Evolutionary conservation across 2,888 invertebrate genomes (phyloP), one percentile per base, ranked within the genome.

Genomic region (Synanthedon andrenaeformis): DNA sequence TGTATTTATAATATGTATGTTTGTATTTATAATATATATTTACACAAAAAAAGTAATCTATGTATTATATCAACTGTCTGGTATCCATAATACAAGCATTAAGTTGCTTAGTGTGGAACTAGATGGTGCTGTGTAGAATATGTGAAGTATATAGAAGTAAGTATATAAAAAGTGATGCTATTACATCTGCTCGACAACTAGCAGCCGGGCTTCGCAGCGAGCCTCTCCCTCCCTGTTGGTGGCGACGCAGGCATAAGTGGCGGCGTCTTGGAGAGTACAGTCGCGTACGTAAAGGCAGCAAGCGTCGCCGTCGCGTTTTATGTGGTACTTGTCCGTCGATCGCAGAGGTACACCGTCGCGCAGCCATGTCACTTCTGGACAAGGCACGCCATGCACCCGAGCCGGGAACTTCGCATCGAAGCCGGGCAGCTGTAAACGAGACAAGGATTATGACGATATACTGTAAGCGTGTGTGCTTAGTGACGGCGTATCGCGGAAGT

Each of bases 341-440:
- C 81, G 77, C 14, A 98, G 89, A 0, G 91, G 92, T 55, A 90
- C 88, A 6, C 94, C 95, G 77, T 96, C 92, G 80, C 93, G 94
- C 81, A 91, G 94, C 98, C 98, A 98, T 1, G 90, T 86, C 17
- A 98, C 89, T 10, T 95, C 94, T 0, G 98, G 97, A 50, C 90
- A 88, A 0, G 96, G 96, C 3, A 95, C 90, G 8, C 96, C 96
- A 52, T 89, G 90, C 0, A 96, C 92, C 2, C 94, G 91, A 0
- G 94, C 95, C 0, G 93, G 90, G 78, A 96, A 94, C 68, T 95
- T 96, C 1, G 93, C 94, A 76, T 95, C 95, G 70, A 92, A 91
- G 41, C 90, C 91, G 13, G 93, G 93, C 13, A 94, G 77, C 91
- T 94, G 71, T 49, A 10, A 23, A 35, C 28, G 59, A 10, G 35